Conservation (phyloP, 1,140 invertebrate species). For the Magallana angulata region DNA sequence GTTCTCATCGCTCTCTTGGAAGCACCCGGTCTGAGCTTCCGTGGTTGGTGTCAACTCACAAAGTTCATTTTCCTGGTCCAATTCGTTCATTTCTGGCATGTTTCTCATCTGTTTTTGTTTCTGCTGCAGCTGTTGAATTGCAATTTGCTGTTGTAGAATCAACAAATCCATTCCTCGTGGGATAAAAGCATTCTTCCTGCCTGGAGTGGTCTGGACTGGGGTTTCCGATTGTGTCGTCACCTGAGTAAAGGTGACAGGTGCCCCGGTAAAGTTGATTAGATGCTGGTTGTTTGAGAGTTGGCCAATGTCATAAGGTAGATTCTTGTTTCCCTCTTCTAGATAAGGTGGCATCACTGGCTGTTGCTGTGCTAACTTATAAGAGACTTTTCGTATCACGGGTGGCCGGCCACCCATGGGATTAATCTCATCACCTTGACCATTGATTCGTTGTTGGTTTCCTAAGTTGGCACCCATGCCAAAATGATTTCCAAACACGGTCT, state of each 20-base stretch:
- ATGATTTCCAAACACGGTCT: slow-evolving; percentile 35
- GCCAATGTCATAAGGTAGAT: background rate
- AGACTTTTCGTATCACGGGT: slow-evolving; percentile 88
- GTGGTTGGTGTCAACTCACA: background rate
- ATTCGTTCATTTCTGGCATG: background rate
- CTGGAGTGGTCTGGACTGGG: slow-evolving; percentile 49
- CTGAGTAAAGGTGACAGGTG: background rate
- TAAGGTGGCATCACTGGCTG: slow-evolving; percentile 82
- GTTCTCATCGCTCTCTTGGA: background rate
- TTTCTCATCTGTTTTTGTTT: background rate
- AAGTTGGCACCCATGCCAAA: slow-evolving; percentile 18
- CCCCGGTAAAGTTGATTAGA: background rate
- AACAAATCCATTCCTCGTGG: slow-evolving; percentile 52
- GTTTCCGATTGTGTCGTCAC: slow-evolving; percentile 22
- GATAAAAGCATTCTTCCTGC: slow-evolving; percentile 59
- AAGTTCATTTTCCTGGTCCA: slow-evolving; percentile 1
- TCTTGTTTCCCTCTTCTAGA: slow-evolving; percentile 42
- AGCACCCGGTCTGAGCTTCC: background rate
- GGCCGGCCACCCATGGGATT: slow-evolving; percentile 81
- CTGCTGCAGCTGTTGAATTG: slow-evolving; percentile 50
- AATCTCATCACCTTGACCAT: slow-evolving; percentile 48
- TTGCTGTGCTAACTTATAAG: slow-evolving; percentile 88
- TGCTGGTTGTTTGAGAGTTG: slow-evolving; percentile 1
- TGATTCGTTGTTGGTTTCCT: slow-evolving; percentile 35
- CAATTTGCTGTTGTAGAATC: slow-evolving; percentile 52